phyloP scores from a whole-genome alignment of 1,140 invertebrate species.

The Drosophila sucinea region DNA sequence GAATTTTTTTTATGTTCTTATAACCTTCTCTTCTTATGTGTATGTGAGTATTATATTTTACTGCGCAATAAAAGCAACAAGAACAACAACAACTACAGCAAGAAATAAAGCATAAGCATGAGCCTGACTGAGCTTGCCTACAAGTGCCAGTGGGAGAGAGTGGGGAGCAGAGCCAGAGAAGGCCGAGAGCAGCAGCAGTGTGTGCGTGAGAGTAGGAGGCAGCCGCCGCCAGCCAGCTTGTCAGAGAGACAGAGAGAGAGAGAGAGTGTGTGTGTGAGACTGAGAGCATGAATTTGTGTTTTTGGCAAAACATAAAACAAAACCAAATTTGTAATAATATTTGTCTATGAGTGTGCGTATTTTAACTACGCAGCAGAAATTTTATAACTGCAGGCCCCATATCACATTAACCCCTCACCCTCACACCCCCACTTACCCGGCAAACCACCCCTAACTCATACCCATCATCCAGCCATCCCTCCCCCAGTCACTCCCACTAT shows the following conservation, averaged over 20 bases:
- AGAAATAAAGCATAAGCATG: slow-evolving; percentile 67
- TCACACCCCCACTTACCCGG: too few relatives aligned
- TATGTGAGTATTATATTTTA: slow-evolving; percentile 58
- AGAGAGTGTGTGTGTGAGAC: slow-evolving; percentile 7
- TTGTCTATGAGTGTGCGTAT: slow-evolving; percentile 36
- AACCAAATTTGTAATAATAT: slow-evolving; percentile 46
- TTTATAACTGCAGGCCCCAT: slow-evolving; percentile 47
- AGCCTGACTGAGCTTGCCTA: slow-evolving; percentile 14
- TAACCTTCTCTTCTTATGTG: slow-evolving; percentile 37
- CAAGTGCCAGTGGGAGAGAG: slow-evolving; percentile 12
- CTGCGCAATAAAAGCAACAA: slow-evolving; percentile 75
- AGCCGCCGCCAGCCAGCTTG: not conserved
- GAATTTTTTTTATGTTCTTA: slow-evolving; percentile 10
- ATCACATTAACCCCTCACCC: slow-evolving; percentile 17
- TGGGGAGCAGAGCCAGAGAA: slow-evolving; percentile 4
- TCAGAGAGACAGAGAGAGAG: slow-evolving; percentile 2
- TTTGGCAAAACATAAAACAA: slow-evolving; percentile 48
- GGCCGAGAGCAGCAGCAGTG: slow-evolving; percentile 17
- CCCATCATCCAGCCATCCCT: slow-evolving; percentile 18
- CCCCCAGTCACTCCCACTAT: slow-evolving; percentile 28
- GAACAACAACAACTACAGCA: slow-evolving; percentile 64
- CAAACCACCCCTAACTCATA: slow-evolving; percentile 2
- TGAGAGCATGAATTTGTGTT: slow-evolving; percentile 29
- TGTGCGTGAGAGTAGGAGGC: slow-evolving; percentile 35
- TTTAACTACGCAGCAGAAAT: slow-evolving; percentile 71